These are phyloP conservation scores for Aleiodes testaceus DNA, from an alignment of 2,888 invertebrate species.

Conservation along the genomic window DNA sequence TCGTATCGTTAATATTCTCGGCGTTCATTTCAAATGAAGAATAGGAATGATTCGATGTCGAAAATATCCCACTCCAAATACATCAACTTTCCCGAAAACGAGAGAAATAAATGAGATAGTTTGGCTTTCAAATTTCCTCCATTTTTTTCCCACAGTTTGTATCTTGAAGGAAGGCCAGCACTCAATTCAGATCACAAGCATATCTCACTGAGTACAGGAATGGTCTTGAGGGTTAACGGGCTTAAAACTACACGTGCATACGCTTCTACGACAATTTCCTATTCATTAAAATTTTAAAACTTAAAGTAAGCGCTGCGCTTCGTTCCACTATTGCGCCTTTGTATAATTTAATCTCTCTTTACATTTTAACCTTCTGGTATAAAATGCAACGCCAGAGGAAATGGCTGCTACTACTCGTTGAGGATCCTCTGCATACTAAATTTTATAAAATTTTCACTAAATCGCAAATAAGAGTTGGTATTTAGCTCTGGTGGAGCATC, in stretches of 20 bases:
- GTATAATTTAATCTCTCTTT: slow-evolving; percentile 49
- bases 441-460: neutral
- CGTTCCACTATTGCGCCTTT: slow-evolving; percentile 42
- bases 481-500: neutral
- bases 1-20: too few relatives aligned
- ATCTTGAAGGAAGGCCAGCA: slow-evolving; percentile 30
- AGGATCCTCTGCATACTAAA: neutral
- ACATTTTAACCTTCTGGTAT: slow-evolving; percentile 11
- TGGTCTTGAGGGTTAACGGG: slow-evolving; percentile 52
- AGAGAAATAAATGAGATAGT: too few relatives aligned
- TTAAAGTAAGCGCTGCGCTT: slow-evolving; percentile 38
- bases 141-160: neutral
- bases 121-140: too few relatives aligned
- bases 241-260: slow-evolving; percentile 50
- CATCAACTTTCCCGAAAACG: too few relatives aligned
- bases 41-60: too few relatives aligned
- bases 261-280: slow-evolving; percentile 54
- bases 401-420: neutral
- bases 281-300: slow-evolving; percentile 55
- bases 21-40: too few relatives aligned
- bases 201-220: slow-evolving; percentile 33
- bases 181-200: slow-evolving; percentile 7
- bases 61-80: too few relatives aligned
- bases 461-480: neutral
- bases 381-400: neutral